Evolutionary conservation across 2,888 invertebrate genomes (phyloP), one percentile per base, ranked within the genome.

Genomic region (Megaustenia siamemsis): DNA sequence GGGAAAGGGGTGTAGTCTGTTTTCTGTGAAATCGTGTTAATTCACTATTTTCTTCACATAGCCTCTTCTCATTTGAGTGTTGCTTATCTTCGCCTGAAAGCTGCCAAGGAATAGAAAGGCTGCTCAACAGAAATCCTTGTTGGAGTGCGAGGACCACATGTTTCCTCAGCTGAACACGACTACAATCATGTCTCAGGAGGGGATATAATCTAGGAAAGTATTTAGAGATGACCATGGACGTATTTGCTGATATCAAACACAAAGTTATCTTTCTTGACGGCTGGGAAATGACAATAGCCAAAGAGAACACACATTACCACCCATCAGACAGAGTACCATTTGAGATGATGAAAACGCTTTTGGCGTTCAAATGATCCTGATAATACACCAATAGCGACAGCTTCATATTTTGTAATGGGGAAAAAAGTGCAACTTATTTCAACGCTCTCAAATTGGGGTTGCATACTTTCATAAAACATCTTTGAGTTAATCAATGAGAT

Each of bases 261-360:
- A 45, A 53, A 77, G 69, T 83, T 24, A 24, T 83, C 5, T 77
- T 75, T 38, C 77, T 83, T 28, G 83, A 83, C 28, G 83, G 83
- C 24, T 83, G 83, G 83, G 83, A 77, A 28, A 83, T 83, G 83
- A 69, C 83, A 1, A n/a, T 40, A 68, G 77, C 83, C 12, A 18
- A 77, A 18, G 83, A 83, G 45, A 83, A 83, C 40, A 2, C 18
- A 21, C 4, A 1, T 0, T 45, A 38, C 38, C 83, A 83, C 38
- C 83, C 83, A 0, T 24, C 8, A 21, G 28, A 68, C 21, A 40
- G 1, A 10, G 69, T 83, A 0, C 68, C 83, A 0, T 28, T 28
- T n/a, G 77, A 76, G 35, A 56, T 83, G 77, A 28, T 77, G 1
- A 66, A 53, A 35, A 83, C 77, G 21, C 56, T 77, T 8, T 45